Evolutionary conservation across 2,888 invertebrate species (phyloP), one percentile per base, ranked within the genome.

Genomic region (Diloba caeruleocephala): DNA sequence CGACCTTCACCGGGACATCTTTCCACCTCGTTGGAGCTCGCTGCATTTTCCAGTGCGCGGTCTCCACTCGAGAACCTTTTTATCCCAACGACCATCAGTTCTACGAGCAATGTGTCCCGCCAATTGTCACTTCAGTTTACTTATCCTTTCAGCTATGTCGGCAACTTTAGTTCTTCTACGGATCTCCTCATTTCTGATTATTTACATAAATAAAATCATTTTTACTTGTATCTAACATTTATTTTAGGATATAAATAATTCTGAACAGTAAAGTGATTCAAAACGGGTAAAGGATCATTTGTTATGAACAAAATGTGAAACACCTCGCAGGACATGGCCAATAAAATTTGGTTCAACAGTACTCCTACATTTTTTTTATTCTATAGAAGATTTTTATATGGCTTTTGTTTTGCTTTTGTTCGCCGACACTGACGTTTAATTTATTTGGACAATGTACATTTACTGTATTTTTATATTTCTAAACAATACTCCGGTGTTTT

Each of bases 401-500:
- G 17, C 32, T 33, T 37, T 43, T 52, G 14, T 51, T 53, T 56
- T 33, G 37, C 50, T 34, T 50, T 71, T 71, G 59, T 74, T 46
- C 19, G 19, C 7, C 26, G 41, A 50, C 48, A 48, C 50, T 26
- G 23, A 29, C 32, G 28, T 54, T 49, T 29, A 45, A 67, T 60
- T 62, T 60, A 70, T 72, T 54, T 38, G 32, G 8, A 10, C 32
- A 36, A 36, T 45, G 13, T 29, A 56, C 26, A 49, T 46, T n/a
- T 32, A 42, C 41, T 57, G 48, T 60, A 52, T 53, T 42, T 32
- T 51, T 59, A 49, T 42, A 46, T 56, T 59, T 25, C 29, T 34
- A 42, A 68, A 70, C 67, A 69, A 64, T 59, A 46, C 55, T 55
- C 54, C 36, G 45, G 59, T 37, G 50, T 56, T 63, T 66, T 73